Percentiles rank a stretch among this genome's conserved stretches.
phyloP scores from a whole-genome alignment of 1,140 invertebrate genomes.

The Drosophila suzukii region DNA sequence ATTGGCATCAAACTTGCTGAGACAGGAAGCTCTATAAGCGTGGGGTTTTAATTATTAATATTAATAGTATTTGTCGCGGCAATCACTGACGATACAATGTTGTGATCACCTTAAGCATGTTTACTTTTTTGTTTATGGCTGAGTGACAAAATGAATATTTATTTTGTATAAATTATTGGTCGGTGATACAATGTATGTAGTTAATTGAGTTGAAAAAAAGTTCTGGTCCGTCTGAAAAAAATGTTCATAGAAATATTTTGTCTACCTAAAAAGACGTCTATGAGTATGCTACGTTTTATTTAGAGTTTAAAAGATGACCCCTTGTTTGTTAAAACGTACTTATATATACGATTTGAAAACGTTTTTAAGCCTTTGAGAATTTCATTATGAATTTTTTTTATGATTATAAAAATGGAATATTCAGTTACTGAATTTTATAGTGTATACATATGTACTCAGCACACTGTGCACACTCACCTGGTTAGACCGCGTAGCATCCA shows the following conservation, averaged over 20 bases:
- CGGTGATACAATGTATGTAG: background rate
- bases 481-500: conserved; percentile 14
- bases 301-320: no score
- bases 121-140: background rate
- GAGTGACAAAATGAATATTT: background rate
- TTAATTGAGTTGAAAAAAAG: no score
- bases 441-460: background rate
- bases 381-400: no score
- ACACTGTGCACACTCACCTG: conserved; percentile 22
- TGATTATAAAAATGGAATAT: no score
- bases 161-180: background rate
- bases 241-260: no score
- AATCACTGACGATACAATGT: background rate
- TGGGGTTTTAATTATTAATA: background rate
- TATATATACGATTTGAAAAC: no score
- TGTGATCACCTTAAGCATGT: background rate
- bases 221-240: no score
- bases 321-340: no score
- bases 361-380: no score
- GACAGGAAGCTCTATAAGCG: background rate
- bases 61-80: background rate
- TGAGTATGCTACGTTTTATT: no score
- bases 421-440: no score
- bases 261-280: no score
- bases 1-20: background rate